Evolutionary conservation across 2,797 vertebrate species (phyloP), one percentile per base, ranked within the genome.

Genomic region (Discoglossus pictus): DNA sequence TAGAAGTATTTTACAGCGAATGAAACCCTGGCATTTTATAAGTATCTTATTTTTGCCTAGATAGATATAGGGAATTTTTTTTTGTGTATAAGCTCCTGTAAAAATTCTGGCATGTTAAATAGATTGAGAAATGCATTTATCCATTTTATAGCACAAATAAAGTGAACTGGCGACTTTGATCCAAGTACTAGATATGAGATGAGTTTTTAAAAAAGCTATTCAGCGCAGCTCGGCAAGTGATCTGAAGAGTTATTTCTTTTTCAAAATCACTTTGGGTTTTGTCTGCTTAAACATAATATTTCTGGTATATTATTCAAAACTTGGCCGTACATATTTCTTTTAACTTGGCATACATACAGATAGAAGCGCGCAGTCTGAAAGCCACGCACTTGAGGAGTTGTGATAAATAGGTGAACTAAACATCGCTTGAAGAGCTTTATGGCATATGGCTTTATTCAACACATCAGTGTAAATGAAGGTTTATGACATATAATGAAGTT

Each of bases 1-100:
- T 80, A 66, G 77, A 84, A 75, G 47, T 55, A 71, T 68, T 82
- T 81, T 75, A 66, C 31, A 58, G 46, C 76, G 75, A 73, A 59
- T 5, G 44, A 75, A 84, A 79, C 47, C 54, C 11, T 60, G 74
- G 73, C 55, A 74, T 82, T 82, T 81, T 80, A 27, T 69, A 34
- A 60, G 40, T 70, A 56, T 75, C 61, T 72, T 46, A 7, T 81
- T 75, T 54, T 65, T 53, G 60, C 66, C 35, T 24, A 39, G 52
- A 40, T 51, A 61, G 34, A 52, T 69, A 65, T 72, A 75, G 7
- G 40, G 60, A 66, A 16, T 27, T 46, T 20, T 27, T 46, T 20
- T 60, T 1, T 63, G 68, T 73, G 23, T 68, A 65, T 18, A 65
- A 18, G 74, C 72, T 72, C 65, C 6, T 46, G 24, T n/a, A 68